These are phyloP conservation scores for Vespertilio murinus DNA, from an alignment of 2,797 vertebrate species.

Conservation along the genomic window DNA sequence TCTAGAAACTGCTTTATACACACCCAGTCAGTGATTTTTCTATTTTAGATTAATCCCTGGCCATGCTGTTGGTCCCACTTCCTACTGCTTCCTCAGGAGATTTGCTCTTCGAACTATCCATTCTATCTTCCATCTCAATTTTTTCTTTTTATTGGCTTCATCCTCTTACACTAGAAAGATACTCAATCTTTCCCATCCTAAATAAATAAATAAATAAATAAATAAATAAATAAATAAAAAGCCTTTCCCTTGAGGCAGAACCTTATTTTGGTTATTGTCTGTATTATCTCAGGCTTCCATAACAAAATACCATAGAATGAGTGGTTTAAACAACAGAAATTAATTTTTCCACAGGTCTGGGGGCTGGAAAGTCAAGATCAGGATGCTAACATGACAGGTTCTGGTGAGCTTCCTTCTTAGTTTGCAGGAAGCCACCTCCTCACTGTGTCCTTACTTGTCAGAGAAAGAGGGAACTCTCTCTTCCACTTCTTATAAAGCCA, in stretches of 20 bases:
- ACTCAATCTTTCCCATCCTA: neutral
- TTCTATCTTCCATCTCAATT: neutral
- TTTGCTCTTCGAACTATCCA: neutral
- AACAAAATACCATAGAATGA: neutral
- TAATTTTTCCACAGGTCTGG: neutral
- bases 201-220: no score
- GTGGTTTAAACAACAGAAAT: neutral
- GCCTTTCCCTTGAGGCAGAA: neutral
- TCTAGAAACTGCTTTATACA: constrained; percentile 11
- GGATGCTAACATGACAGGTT: neutral
- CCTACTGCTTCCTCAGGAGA: neutral
- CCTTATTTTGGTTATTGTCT: constrained; percentile 24
- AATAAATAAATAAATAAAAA: no score
- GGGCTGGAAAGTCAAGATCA: neutral
- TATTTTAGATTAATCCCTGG: neutral
- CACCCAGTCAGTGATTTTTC: neutral
- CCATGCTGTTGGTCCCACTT: neutral
- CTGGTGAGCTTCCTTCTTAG: neutral
- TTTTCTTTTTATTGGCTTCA: neutral
- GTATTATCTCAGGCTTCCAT: neutral
- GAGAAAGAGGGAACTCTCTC: neutral
- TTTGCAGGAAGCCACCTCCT: neutral
- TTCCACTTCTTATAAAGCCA: neutral
- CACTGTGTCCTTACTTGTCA: neutral
- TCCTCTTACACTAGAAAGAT: neutral